phyloP scores from a whole-genome alignment of 2,797 vertebrate genomes.

The Notamacropus eugenii region DNA sequence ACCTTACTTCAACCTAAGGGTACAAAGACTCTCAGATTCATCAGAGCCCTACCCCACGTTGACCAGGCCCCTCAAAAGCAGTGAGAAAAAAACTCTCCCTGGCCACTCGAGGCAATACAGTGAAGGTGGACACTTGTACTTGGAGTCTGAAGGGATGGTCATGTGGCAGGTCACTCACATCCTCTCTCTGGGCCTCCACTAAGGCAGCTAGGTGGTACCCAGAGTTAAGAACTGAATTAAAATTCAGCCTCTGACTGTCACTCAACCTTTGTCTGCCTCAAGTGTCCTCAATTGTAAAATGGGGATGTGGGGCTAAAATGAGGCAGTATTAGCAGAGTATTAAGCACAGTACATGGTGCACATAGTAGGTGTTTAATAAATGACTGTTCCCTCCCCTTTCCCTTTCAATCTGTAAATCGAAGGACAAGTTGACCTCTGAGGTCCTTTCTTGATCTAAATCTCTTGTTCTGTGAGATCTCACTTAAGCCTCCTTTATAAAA shows the following conservation, averaged over 20 bases:
- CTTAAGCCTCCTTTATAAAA: neutral
- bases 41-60: neutral
- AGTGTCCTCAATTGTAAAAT: neutral
- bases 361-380: neutral
- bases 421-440: neutral
- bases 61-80: neutral
- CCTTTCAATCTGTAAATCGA: neutral
- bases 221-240: neutral
- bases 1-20: neutral
- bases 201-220: neutral
- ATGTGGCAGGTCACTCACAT: no score
- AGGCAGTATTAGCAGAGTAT: neutral
- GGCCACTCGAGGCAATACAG: neutral
- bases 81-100: neutral
- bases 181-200: neutral
- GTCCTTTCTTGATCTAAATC: neutral
- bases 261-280: neutral
- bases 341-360: no score
- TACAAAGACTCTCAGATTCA: neutral
- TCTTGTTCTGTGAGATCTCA: neutral
- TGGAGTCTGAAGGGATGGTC: neutral
- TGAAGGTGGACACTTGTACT: neutral
- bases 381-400: neutral
- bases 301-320: neutral
- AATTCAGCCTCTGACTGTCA: neutral